These are phyloP conservation scores for Crocuta crocuta DNA, from an alignment of 2,113 vertebrate genomes.

Conservation along the genomic window DNA sequence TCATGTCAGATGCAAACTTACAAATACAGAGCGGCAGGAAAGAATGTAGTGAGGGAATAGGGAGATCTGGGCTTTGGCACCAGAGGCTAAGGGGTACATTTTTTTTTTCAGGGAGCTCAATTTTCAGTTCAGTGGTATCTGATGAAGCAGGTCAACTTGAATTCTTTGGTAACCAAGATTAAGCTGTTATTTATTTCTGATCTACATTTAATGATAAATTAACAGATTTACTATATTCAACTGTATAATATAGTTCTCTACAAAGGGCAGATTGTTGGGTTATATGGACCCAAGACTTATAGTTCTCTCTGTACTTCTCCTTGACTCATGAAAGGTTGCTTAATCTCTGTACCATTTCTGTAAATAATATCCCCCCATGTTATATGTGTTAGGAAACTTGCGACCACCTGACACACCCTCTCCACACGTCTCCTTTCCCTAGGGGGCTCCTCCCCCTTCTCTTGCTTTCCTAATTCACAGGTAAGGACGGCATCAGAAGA, in stretches of 20 bases:
- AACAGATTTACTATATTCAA: neutral
- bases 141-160: neutral
- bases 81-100: neutral
- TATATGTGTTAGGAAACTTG: neutral
- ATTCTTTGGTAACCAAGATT: neutral
- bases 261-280: neutral
- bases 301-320: neutral
- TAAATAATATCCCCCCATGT: neutral
- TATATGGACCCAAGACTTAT: neutral
- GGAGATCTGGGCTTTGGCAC: neutral
- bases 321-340: neutral
- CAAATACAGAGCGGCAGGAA: conserved; percentile 36
- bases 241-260: neutral
- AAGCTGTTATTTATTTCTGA: conserved; percentile 29
- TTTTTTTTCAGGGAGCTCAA: neutral
- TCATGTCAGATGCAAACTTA: conserved; percentile 69
- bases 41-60: neutral
- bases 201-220: conserved; percentile 27
- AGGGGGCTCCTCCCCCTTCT: neutral
- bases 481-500: neutral
- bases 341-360: neutral
- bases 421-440: neutral
- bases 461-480: neutral
- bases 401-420: neutral
- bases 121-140: neutral